These are phyloP conservation scores for Macropus fuliginosus DNA, from an alignment of 2,797 vertebrate species.

Conservation along the genomic window DNA sequence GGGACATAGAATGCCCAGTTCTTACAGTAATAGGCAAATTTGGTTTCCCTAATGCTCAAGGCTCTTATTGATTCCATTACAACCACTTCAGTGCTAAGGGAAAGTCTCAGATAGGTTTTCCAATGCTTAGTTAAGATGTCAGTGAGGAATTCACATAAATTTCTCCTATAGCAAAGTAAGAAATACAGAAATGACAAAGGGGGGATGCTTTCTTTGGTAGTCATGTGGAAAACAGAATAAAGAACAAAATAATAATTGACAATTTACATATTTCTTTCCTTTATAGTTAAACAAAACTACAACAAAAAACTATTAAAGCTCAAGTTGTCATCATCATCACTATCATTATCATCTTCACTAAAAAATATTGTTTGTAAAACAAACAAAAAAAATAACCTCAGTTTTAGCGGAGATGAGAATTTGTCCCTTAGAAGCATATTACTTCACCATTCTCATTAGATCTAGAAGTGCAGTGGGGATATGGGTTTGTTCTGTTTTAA, in stretches of 20 bases:
- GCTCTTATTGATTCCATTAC: not conserved
- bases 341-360: not conserved
- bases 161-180: not conserved
- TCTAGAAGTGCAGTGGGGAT: not conserved
- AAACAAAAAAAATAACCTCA: not conserved
- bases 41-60: not conserved
- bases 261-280: not conserved
- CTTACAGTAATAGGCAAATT: not conserved
- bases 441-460: conserved; percentile 19
- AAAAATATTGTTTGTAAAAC: not conserved
- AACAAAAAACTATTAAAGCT: not conserved
- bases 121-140: not conserved
- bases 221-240: not conserved
- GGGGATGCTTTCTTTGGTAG: not conserved
- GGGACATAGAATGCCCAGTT: not conserved
- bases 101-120: not conserved
- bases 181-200: not conserved
- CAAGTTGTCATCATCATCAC: not conserved
- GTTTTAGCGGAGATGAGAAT: not conserved
- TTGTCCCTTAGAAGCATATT: not conserved
- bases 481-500: not conserved
- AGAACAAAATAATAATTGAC: not conserved
- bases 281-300: not conserved
- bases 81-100: not conserved
- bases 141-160: not conserved